Evolutionary conservation across 2,113 vertebrate genomes (phyloP), one percentile per base, ranked within the genome.

Genomic region (Rhizomys pruinosus): DNA sequence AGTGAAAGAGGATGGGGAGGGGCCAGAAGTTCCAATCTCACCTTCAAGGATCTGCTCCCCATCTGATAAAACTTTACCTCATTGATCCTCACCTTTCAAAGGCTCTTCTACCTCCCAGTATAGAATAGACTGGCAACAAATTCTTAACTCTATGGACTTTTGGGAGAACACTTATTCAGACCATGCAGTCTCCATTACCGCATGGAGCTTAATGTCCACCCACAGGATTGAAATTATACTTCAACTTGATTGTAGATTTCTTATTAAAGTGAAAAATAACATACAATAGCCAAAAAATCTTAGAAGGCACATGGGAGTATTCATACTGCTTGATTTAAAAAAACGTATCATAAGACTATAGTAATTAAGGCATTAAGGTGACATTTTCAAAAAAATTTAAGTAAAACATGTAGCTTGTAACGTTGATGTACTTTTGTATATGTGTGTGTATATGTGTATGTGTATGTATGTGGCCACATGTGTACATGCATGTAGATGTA

Each of bases 381-480:
- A 1, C 55, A 95, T 86, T 95, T 71, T 5, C 63, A 92, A 73
- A 90, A 42, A n/a, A 27, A 22, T 73, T 87, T 82, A 84, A 80
- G 42, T 82, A 68, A 96, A 72, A 84, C 11, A 44, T 3, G 82
- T 80, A 82, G n/a, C 25, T 84, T 96, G 79, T 95, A 57, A 78
- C 63, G 81, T 72, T 86, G 17, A 71, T 90, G 42, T 32, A 27
- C 4, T 0, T 63, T 8, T 63, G 7, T 63, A 25, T 81, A 27
- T 39, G 78, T 63, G 23, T 81, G 23, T 81, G 25, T 29, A 29
- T 64, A 16, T 81, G 4, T 63, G 27, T 81, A 4, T 9, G 59
- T 7, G 80, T 9, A 59, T 76, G 12, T 47, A 13, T n/a, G n/a
- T n/a, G n/a, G n/a, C n/a, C n/a, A n/a, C n/a, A n/a, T n/a, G 57